Percentiles rank a stretch among this genome's conserved stretches.
phyloP scores from a whole-genome alignment of 2,888 invertebrate species.

The Brachypalpus laphriformis region DNA sequence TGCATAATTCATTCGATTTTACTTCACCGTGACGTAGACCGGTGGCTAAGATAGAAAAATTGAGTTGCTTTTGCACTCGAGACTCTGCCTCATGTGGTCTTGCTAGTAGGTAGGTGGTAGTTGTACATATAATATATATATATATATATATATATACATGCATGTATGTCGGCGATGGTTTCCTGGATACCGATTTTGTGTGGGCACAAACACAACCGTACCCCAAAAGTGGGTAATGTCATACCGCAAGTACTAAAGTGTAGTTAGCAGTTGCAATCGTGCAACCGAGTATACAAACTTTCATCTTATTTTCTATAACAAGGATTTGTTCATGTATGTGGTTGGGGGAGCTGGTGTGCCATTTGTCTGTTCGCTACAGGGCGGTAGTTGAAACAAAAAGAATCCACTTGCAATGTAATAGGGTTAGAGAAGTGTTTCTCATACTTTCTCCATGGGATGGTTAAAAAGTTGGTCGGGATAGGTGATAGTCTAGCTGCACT shows the following conservation, averaged over 20 bases:
- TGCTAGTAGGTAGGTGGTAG: background rate
- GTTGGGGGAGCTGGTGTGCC: slow-evolving; percentile 11
- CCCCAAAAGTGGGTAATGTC: slow-evolving; percentile 57
- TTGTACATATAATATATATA: no score
- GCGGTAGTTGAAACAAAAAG: slow-evolving; percentile 40
- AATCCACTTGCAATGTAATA: slow-evolving; percentile 31
- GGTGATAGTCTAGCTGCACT: background rate
- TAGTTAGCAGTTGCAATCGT: slow-evolving; percentile 64
- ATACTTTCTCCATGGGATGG: slow-evolving; percentile 8
- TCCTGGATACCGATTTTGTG: slow-evolving; percentile 47
- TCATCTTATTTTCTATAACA: slow-evolving; percentile 51
- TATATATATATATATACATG: no score
- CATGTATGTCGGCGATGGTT: slow-evolving; percentile 22
- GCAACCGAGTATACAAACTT: slow-evolving; percentile 60
- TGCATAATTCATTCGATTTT: slow-evolving; percentile 63
- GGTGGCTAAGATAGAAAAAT: slow-evolving; percentile 50
- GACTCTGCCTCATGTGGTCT: slow-evolving; percentile 29
- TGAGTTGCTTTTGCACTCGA: slow-evolving; percentile 22
- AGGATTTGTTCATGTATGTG: slow-evolving; percentile 42
- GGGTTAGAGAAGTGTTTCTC: slow-evolving; percentile 28
- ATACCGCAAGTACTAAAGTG: slow-evolving; percentile 61
- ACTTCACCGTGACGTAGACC: slow-evolving; percentile 37
- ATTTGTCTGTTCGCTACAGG: slow-evolving; percentile 60
- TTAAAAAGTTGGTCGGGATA: slow-evolving; percentile 28
- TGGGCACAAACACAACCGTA: slow-evolving; percentile 39